These are phyloP conservation scores for Acanthurus tractus DNA, from an alignment of 2,797 vertebrate genomes.

Conservation along the genomic window DNA sequence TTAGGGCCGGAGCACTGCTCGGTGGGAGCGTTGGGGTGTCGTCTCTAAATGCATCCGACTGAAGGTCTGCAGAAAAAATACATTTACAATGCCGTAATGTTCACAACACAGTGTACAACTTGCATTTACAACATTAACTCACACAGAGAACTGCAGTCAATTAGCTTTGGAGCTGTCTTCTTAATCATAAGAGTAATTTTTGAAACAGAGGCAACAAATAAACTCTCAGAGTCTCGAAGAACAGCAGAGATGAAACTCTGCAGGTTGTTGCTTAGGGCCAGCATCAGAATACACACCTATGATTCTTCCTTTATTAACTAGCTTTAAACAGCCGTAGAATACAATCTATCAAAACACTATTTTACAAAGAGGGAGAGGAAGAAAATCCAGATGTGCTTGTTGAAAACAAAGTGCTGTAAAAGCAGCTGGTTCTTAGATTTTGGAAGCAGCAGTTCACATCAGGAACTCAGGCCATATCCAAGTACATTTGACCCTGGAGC, in stretches of 20 bases:
- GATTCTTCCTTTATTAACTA: too few relatives aligned
- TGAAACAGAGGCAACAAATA: background rate
- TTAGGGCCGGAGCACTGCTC: conserved; percentile 77
- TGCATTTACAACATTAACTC: background rate
- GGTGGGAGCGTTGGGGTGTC: conserved; percentile 84
- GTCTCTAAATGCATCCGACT: conserved; percentile 83
- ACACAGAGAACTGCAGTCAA: background rate
- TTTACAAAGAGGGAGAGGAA: too few relatives aligned
- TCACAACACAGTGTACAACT: background rate
- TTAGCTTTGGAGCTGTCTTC: background rate
- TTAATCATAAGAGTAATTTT: background rate
- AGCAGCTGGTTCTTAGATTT: too few relatives aligned
- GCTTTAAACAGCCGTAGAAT: background rate
- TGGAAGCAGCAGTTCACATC: too few relatives aligned
- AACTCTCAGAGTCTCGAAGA: background rate
- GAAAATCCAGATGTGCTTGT: background rate
- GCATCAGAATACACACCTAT: background rate
- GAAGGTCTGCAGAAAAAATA: conserved; percentile 75
- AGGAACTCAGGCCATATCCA: too few relatives aligned
- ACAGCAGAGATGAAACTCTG: background rate
- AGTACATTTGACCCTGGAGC: too few relatives aligned
- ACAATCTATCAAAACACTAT: background rate
- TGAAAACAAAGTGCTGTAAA: background rate
- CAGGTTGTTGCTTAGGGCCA: background rate
- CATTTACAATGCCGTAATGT: background rate